Base-by-base conservation (phyloP, 2,113 vertebrate genomes). In the Ophthalmolycus amberensis region DNA sequence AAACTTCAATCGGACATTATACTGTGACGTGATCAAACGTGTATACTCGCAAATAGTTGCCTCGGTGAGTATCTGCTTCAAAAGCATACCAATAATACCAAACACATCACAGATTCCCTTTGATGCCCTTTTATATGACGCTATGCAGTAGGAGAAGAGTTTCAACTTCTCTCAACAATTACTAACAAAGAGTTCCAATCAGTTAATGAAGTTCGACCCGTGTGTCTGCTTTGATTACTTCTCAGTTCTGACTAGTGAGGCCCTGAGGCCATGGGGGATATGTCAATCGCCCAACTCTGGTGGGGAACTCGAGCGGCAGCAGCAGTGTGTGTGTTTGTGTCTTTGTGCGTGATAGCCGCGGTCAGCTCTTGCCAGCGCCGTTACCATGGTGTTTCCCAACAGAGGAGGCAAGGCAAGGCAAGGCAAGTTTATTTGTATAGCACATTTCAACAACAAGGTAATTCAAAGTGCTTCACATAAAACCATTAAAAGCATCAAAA, bases 161-260 rank as follows among this genome's bases (percentile, higher is more conserved):
- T 52, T 22, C 37, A 32, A 62, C 65, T 25, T 69, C 59, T 12
- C 16, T 66, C 34, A 76, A 20, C 42, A 29, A 25, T 50, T 46
- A 37, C 22, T 44, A 37, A n/a, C 20, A 62, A 44, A 18, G 5
- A 44, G 2, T 65, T 72, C 46, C 27, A 20, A 5, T 0, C 38
- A 22, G 9, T 29, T 4, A 40, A 18, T 66, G 9, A 48, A 94
- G 92, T 96, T 96, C 94, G 95, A 95, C 93, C 90, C 95, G 91
- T 93, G 79, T 0, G 92, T 96, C 95, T 93, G 90, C 89, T 95
- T 94, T 92, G 92, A 96, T 96, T 95, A 95, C 85, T 88, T 82
- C 84, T 90, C 85, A 81, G 83, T 71, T 86, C 82, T 86, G 80
- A 82, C 85, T 82, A 37, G 79, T 79, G 82, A 92, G 82, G 87